phyloP scores from a whole-genome alignment of 2,113 vertebrate genomes.

The Vicugna pacos region DNA sequence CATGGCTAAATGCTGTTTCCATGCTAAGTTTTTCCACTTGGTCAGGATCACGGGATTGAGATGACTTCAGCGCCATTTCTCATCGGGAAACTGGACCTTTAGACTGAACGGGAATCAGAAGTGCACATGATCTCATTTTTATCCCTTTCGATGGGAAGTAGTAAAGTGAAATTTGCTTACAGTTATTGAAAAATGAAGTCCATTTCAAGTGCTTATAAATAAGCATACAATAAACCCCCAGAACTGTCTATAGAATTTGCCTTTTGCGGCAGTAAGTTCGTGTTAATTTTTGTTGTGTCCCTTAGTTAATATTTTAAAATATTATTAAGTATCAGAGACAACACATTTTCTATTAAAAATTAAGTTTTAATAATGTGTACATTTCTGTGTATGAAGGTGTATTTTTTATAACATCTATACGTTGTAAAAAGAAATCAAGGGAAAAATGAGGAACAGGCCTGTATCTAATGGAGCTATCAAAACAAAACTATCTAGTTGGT shows the following conservation, averaged over 20 bases:
- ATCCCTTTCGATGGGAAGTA: not conserved
- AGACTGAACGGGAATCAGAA: not conserved
- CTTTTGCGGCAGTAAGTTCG: not conserved
- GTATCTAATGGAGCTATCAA: conserved; percentile 66
- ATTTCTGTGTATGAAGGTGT: not conserved
- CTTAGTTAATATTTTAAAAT: conserved; percentile 24
- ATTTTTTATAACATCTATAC: not conserved
- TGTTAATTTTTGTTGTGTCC: not conserved
- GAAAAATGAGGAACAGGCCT: not conserved
- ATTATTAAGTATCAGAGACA: not conserved
- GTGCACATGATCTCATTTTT: conserved; percentile 4
- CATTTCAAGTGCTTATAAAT: not conserved
- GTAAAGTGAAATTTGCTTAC: not conserved
- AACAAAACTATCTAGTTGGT: conserved; percentile 22
- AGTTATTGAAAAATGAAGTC: not conserved
- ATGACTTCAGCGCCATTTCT: not conserved
- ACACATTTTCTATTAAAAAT: not conserved
- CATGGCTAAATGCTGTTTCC: conserved; percentile 74
- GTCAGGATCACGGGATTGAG: not conserved
- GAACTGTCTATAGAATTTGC: not conserved
- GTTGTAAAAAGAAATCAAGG: not conserved
- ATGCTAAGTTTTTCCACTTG: conserved; percentile 40
- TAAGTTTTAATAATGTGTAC: not conserved
- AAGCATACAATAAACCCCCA: not conserved
- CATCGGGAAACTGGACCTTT: not conserved